Percentiles rank a stretch among this genome's conserved stretches.
Conservation (phyloP, 1,140 invertebrate genomes). For the Eciton burchellii region DNA sequence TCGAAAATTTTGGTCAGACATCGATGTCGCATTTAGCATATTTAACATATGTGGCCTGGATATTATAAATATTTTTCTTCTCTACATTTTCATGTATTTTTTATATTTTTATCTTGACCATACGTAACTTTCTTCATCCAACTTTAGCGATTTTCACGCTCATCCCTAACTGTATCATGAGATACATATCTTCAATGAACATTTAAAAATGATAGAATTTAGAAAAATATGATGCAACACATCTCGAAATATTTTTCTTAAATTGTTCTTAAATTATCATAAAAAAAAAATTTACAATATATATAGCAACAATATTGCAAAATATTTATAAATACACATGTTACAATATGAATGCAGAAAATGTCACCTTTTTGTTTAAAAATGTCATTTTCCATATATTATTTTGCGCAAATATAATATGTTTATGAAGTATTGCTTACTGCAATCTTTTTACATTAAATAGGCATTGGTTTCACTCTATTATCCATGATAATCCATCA, state of each 20-base stretch:
- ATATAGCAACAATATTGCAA: conserved; percentile 45
- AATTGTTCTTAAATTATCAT: not conserved
- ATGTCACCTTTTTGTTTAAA: not conserved
- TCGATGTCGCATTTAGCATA: not conserved
- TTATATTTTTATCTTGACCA: conserved; percentile 9
- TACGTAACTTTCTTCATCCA: not conserved
- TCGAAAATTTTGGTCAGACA: not conserved
- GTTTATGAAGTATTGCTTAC: conserved; percentile 42
- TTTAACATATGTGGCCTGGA: conserved; percentile 15
- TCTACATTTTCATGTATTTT: conserved; percentile 17
- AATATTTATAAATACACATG: conserved; percentile 6
- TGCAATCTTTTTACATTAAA: conserved; percentile 44
- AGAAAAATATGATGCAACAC: not conserved
- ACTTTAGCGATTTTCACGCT: conserved; percentile 16
- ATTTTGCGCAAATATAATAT: not conserved
- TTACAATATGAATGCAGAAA: conserved; percentile 9
- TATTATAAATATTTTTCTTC: conserved; percentile 10
- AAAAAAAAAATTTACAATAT: conserved; percentile 19
- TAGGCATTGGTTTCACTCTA: conserved; percentile 18
- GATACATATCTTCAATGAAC: conserved; percentile 40
- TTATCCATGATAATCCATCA: conserved; percentile 21
- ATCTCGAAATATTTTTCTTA: not conserved
- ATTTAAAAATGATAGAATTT: conserved; percentile 19
- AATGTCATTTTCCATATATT: conserved; percentile 14
- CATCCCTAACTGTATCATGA: conserved; percentile 51